Evolutionary conservation across 2,888 invertebrate species (phyloP), one percentile per base, ranked within the genome.

Genomic region (Toxonevra muliebris): DNA sequence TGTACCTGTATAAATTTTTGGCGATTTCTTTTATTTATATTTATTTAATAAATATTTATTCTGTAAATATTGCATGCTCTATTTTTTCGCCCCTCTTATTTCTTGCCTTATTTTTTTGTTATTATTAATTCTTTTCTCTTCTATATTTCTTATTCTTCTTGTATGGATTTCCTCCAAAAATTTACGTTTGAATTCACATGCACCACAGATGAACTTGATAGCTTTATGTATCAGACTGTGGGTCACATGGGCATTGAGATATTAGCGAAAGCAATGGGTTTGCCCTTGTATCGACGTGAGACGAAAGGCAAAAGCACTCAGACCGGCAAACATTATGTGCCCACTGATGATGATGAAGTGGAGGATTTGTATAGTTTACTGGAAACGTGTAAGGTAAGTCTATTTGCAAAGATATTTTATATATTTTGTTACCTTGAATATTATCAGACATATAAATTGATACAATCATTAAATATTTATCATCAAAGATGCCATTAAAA

Each of bases 161-260:
- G n/a, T n/a, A n/a, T n/a, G n/a, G n/a, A 50, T 50, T 30, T 7
- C 30, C 30, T 30, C 2, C 30, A 30, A 30, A 4, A 15, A 13
- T 20, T 20, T 17, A 42, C n/a, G 8, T 43, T 1, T 19, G 15
- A 20, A 40, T 59, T 65, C 65, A 42, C 61, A 40, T 57, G 71
- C 68, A 30, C 30, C 30, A 8, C 84, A 92, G 93, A 93, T 89
- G 97, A 97, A 85, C 84, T 96, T 79, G 97, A 98, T 86, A 97
- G 97, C 82, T 98, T 95, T 83, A 99, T 99, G 99, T 99, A 98
- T 84, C 99, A 99, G 88, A 97, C 97, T 61, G 98, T 99, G 65
- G 99, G 98, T 1, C 95, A 97, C 84, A 95, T 97, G 87, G 96
- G 95, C 17, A 92, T 99, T 73, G 92, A 92, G 74, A 88, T 93